phyloP scores from a whole-genome alignment of 2,888 invertebrate genomes.

The Timema podura region DNA sequence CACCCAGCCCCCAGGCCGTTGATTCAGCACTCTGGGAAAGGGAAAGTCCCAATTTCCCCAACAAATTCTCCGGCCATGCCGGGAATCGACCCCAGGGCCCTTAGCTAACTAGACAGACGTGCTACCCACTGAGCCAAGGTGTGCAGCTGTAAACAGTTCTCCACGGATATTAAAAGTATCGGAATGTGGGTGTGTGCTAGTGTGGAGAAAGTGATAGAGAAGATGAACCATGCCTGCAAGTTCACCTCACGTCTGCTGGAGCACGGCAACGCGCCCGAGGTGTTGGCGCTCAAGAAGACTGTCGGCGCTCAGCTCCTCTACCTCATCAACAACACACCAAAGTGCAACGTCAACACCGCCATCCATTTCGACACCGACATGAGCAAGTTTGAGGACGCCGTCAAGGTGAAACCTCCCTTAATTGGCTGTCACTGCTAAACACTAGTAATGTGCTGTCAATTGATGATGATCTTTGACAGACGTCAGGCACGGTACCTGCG shows the following conservation, averaged over 20 bases:
- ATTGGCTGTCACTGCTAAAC: constrained; percentile 10
- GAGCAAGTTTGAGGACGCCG: constrained; percentile 69
- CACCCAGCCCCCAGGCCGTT: no score
- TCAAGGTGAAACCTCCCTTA: constrained; percentile 43
- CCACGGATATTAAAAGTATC: no score
- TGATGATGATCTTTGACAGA: not conserved
- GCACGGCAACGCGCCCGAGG: constrained; percentile 80
- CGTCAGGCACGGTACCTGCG: not conserved
- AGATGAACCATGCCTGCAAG: constrained; percentile 81
- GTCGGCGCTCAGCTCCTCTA: constrained; percentile 73
- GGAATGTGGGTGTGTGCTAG: constrained; percentile 37
- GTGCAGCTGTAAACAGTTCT: no score
- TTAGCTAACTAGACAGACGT: no score
- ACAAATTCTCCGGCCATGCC: no score
- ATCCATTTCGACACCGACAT: constrained; percentile 79
- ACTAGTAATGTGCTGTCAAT: not conserved
- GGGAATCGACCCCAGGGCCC: no score
- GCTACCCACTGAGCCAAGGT: no score
- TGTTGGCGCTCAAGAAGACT: constrained; percentile 75
- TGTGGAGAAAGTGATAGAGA: constrained; percentile 77
- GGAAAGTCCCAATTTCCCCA: no score
- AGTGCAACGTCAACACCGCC: constrained; percentile 72
- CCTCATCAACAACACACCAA: constrained; percentile 76
- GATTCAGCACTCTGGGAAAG: no score
- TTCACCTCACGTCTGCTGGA: constrained; percentile 78